Evolutionary conservation across 2,888 invertebrate genomes (phyloP).

Genomic region (Pristionchus fissidentatus): DNA sequence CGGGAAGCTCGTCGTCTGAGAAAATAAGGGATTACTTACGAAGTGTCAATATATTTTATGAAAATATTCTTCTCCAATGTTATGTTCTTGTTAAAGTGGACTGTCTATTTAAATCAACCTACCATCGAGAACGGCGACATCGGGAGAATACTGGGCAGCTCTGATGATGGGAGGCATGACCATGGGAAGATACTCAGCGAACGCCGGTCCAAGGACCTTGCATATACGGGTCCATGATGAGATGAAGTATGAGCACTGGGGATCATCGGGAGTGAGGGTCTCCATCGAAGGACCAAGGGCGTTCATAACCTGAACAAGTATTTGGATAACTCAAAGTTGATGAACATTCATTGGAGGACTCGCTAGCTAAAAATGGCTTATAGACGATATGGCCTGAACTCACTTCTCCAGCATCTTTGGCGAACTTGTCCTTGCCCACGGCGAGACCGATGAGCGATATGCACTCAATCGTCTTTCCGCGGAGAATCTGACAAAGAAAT

Average conservation of each 20-base stretch:
- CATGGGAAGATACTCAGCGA: constrained; percentile 89
- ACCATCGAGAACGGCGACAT: constrained; percentile 90
- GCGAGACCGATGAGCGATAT: constrained; percentile 92
- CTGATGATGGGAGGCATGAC: constrained; percentile 96
- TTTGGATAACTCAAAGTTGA: constrained; percentile 81
- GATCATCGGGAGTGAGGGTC: constrained; percentile 60
- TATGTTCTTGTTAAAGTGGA: neutral
- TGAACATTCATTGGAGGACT: constrained; percentile 94
- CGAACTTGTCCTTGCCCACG: constrained; percentile 82
- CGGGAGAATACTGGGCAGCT: constrained; percentile 92
- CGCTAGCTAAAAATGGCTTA: no score
- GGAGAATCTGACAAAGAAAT: constrained; percentile 83
- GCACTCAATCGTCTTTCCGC: constrained; percentile 99
- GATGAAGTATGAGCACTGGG: constrained; percentile 90
- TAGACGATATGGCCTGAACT: neutral
- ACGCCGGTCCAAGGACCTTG: constrained; percentile 79
- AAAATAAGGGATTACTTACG: no score
- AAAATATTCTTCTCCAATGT: neutral
- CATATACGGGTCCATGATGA: constrained; percentile 99
- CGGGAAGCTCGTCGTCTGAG: constrained; percentile 80
- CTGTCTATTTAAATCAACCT: constrained; percentile 76
- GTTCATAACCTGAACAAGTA: constrained; percentile 51
- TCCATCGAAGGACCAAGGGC: constrained; percentile 57
- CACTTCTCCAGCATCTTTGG: constrained; percentile 91
- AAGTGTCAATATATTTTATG: neutral